Evolutionary conservation across 2,113 vertebrate genomes (phyloP), one percentile per base, ranked within the genome.

Genomic region (Oryzias melastigma): DNA sequence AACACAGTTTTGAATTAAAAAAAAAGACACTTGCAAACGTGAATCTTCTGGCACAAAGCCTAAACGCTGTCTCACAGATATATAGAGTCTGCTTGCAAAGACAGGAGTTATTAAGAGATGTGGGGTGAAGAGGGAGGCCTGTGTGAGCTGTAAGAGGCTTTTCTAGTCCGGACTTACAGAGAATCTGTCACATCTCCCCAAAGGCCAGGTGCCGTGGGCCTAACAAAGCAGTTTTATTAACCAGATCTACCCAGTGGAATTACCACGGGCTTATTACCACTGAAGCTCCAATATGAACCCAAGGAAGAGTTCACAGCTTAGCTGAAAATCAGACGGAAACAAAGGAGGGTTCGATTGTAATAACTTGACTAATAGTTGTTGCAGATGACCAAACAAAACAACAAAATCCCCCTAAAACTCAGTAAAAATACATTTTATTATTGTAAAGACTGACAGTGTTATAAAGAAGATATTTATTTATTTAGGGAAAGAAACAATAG

Each of bases 91-190:
- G 56, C 52, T 54, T 53, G 25, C 66, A 62, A 66, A 80, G 52
- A 49, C 60, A 27, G 47, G 48, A 77, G 83, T 81, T 78, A 85
- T 82, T 81, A 85, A 55, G 59, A 71, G 64, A 78, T 65, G 71
- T 65, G 68, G 68, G 69, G 69, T 80, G 64, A 65, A 76, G 67
- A 61, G 54, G 62, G 42, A 71, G 71, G 64, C 77, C 60, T 67
- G 68, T 75, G 77, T 61, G 80, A 75, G 68, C 71, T 59, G 20
- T 88, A 88, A 90, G 87, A 87, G 77, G 86, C 83, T 88, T 90
- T 89, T 73, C 82, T 68, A 46, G 80, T 83, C 81, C 82, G 84
- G 85, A 82, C 79, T 88, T 86, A 89, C 55, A 58, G 73, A 74
- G 76, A 85, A 83, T 85, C 81, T 86, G 83, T 78, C 83, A 83